Evolutionary conservation across 1,140 invertebrate species (phyloP).

Genomic region (Pachyrhynchus sulphureomaculatus): DNA sequence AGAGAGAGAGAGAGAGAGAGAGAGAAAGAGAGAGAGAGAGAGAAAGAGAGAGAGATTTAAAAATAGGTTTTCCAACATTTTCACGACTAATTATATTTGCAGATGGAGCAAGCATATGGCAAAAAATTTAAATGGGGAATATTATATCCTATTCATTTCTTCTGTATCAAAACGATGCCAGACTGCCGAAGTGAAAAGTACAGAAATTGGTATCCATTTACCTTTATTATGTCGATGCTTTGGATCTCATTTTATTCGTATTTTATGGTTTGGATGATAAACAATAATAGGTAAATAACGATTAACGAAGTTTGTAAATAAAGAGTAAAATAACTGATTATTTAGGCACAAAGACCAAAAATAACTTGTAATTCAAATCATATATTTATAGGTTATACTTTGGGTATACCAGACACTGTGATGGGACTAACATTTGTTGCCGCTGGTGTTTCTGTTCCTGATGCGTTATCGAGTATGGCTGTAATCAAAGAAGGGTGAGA

Average conservation of each 20-base stretch:
- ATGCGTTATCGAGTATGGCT: conserved; percentile 88
- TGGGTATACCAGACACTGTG: conserved; percentile 91
- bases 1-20: no score
- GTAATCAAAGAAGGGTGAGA: conserved; percentile 85
- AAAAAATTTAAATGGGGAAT: conserved; percentile 71
- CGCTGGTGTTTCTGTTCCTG: conserved; percentile 92
- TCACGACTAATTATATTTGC: not conserved
- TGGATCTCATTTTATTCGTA: conserved; percentile 95
- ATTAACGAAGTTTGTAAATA: no score
- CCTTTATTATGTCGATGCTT: conserved; percentile 86
- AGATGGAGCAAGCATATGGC: conserved; percentile 53
- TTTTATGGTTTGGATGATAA: conserved; percentile 96
- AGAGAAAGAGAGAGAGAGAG: no score
- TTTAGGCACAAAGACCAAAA: no score
- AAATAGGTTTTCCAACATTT: no score
- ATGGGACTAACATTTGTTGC: conserved; percentile 96
- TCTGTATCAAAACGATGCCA: conserved; percentile 84
- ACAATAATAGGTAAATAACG: conserved; percentile 79
- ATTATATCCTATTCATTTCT: conserved; percentile 81
- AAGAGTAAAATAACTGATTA: no score
- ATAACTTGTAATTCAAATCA: no score
- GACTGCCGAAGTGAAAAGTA: conserved; percentile 80
- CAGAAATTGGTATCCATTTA: conserved; percentile 82
- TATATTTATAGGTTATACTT: conserved; percentile 76
- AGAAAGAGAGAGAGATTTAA: no score